Evolutionary conservation across 2,797 vertebrate species (phyloP).

Genomic region (Botia almorhae): DNA sequence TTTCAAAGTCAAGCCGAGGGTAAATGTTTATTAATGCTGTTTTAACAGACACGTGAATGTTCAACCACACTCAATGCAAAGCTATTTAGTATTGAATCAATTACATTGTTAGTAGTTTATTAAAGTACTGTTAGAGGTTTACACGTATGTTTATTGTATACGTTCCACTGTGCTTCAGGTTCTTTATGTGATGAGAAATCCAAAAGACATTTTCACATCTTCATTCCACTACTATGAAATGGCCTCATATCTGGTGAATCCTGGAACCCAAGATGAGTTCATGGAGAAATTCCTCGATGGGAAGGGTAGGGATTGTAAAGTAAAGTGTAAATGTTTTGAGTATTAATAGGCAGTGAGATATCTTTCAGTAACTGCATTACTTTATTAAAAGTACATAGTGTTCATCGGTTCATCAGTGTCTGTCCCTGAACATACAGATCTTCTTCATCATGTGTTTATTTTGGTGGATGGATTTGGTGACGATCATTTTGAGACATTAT

Average conservation of each 20-base stretch:
- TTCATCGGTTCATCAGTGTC: too few species aligned
- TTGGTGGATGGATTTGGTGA: too few species aligned
- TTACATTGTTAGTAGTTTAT: neutral
- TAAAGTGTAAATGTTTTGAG: too few species aligned
- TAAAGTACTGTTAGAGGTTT: neutral
- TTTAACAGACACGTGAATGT: neutral
- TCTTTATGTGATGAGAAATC: slow-evolving; percentile 73
- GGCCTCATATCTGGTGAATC: slow-evolving; percentile 65
- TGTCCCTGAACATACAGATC: too few species aligned
- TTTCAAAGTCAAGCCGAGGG: slow-evolving; percentile 71
- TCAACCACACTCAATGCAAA: neutral
- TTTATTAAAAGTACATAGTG: too few species aligned
- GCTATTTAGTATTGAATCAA: neutral
- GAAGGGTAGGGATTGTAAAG: slow-evolving; percentile 57
- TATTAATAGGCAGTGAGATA: too few species aligned
- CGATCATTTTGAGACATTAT: neutral
- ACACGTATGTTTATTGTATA: neutral
- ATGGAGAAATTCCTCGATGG: slow-evolving; percentile 72
- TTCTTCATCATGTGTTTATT: too few species aligned
- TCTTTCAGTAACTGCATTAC: too few species aligned
- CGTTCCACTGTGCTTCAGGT: slow-evolving; percentile 62
- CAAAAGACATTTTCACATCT: slow-evolving; percentile 75
- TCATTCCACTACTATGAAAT: slow-evolving; percentile 68
- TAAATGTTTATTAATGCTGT: slow-evolving; percentile 14
- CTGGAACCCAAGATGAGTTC: slow-evolving; percentile 68